Evolutionary conservation across 1,140 invertebrate genomes (phyloP).

Genomic region (Mamestra configurata): DNA sequence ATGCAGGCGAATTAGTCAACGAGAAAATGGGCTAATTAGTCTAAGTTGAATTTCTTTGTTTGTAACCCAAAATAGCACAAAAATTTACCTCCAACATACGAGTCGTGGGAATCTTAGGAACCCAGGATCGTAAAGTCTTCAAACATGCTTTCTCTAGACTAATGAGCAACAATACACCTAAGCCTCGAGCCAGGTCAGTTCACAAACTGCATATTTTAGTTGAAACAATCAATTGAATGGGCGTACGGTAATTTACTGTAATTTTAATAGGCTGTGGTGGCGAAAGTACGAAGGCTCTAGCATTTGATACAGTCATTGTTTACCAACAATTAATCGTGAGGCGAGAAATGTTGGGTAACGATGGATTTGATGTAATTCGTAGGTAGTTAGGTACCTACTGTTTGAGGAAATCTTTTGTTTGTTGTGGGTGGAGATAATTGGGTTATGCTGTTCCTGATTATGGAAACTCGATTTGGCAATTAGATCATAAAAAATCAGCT

Average conservation of each 20-base stretch:
- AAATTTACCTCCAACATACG: no score
- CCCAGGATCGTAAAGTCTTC: not conserved
- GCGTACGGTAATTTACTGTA: conserved; percentile 34
- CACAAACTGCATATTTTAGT: not conserved
- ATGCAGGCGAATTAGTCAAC: no score
- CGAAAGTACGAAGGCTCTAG: conserved; percentile 25
- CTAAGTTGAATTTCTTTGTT: not conserved
- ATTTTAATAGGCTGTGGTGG: conserved; percentile 24
- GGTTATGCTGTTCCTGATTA: not conserved
- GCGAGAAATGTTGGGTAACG: conserved; percentile 1
- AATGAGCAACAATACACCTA: not conserved
- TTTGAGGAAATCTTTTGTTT: not conserved
- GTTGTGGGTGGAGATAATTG: not conserved
- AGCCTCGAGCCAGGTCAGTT: not conserved
- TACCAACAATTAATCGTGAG: conserved; percentile 15
- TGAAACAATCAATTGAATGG: conserved; percentile 16
- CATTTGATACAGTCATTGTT: conserved; percentile 37
- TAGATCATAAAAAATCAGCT: no score
- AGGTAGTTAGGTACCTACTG: no score
- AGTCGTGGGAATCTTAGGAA: no score
- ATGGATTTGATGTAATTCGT: not conserved
- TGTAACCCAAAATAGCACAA: no score
- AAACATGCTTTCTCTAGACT: conserved; percentile 12
- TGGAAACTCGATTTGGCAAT: no score
- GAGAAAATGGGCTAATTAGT: no score